Evolutionary conservation across 2,797 vertebrate species (phyloP).

Genomic region (Parauchenoglanis punctatus): DNA sequence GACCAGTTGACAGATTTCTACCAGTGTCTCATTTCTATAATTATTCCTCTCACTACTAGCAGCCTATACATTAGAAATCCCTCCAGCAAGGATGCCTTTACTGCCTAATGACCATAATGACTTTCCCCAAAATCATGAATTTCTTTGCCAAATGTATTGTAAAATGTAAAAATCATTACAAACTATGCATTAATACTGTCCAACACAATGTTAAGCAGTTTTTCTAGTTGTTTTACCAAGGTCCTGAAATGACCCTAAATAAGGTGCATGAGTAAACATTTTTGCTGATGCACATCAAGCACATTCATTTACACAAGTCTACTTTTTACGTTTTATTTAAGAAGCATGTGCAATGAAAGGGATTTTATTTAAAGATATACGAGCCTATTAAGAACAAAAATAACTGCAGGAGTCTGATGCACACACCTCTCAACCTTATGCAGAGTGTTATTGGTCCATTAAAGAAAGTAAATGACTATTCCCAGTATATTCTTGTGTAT

Average conservation of each 20-base stretch:
- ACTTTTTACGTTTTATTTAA: not conserved
- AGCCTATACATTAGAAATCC: not conserved
- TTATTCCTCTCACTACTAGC: not conserved
- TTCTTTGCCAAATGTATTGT: not conserved
- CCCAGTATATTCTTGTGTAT: not conserved
- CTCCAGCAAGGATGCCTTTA: not conserved
- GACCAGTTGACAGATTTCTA: not conserved
- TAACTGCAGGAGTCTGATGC: not conserved
- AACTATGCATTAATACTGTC: not conserved
- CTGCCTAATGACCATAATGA: not conserved
- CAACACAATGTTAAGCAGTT: not conserved
- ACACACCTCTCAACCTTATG: not conserved
- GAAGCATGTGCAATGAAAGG: not conserved
- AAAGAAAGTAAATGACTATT: not conserved
- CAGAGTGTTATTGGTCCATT: not conserved
- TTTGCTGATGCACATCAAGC: not conserved
- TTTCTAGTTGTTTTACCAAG: not conserved
- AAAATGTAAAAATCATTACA: not conserved
- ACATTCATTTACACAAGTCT: not conserved
- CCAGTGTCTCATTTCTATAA: not conserved
- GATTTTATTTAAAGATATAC: too few species aligned
- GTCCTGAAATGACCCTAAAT: not conserved
- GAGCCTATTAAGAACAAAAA: not conserved
- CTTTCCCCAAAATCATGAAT: not conserved
- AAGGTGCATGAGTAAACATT: not conserved